phyloP scores from a whole-genome alignment of 2,113 vertebrate genomes.

The Dicerorhinus sumatrensis region DNA sequence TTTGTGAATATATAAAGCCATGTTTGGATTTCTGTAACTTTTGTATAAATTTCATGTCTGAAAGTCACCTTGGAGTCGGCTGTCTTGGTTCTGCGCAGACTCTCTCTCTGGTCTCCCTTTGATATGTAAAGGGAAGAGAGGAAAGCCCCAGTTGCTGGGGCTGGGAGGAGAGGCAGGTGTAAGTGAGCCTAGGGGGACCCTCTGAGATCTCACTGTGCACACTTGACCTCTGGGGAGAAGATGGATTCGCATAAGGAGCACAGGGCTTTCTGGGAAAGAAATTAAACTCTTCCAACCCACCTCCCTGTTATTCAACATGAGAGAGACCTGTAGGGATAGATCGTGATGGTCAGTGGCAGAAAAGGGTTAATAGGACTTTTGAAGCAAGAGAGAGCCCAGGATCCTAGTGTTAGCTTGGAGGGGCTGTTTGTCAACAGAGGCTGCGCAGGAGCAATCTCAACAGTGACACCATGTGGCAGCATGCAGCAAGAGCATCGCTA shows the following conservation, averaged over 20 bases:
- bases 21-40: constrained; percentile 23
- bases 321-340: background rate
- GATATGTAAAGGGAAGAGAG: background rate
- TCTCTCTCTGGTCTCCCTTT: background rate
- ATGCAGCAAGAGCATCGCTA: background rate
- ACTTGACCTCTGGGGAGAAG: background rate
- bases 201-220: background rate
- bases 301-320: background rate
- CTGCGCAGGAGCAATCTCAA: background rate
- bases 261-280: background rate
- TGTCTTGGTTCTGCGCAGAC: background rate
- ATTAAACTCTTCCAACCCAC: background rate
- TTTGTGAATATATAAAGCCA: background rate
- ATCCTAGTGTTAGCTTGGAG: background rate
- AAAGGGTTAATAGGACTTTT: background rate
- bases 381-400: background rate
- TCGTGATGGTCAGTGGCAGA: background rate
- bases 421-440: background rate
- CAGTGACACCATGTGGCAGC: background rate
- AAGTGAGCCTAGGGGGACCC: background rate
- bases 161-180: background rate
- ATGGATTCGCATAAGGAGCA: background rate
- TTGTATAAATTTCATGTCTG: background rate
- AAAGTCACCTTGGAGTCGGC: background rate
- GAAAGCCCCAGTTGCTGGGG: background rate